phyloP scores from a whole-genome alignment of 2,797 vertebrate genomes.

The Vipera latastei region DNA sequence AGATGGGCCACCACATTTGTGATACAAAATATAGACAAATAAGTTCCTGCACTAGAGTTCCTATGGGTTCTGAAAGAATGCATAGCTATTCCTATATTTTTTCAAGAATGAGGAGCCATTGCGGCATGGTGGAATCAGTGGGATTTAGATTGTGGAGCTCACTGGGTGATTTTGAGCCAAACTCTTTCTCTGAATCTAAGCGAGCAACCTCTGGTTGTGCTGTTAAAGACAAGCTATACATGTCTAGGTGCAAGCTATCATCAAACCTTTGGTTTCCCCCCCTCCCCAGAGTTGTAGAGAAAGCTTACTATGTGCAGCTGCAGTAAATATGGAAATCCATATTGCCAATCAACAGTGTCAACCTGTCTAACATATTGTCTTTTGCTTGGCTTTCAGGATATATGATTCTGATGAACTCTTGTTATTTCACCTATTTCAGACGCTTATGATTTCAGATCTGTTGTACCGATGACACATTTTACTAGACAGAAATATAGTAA shows the following conservation, averaged over 20 bases:
- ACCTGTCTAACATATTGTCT: neutral
- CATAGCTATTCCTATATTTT: neutral
- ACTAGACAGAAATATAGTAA: neutral
- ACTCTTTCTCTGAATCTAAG: neutral
- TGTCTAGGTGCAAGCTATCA: neutral
- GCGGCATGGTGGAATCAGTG: neutral
- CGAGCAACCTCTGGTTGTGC: neutral
- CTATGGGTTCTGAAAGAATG: neutral
- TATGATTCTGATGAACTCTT: neutral
- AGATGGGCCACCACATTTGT: neutral
- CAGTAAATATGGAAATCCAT: neutral
- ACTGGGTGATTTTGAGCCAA: neutral
- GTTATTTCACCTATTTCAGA: neutral
- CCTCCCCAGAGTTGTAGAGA: too few relatives aligned
- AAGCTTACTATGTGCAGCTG: neutral
- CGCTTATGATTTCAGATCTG: neutral
- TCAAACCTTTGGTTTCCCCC: neutral
- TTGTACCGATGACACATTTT: neutral
- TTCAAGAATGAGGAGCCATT: neutral
- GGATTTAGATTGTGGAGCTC: neutral
- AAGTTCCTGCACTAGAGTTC: neutral
- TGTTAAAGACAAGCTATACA: neutral
- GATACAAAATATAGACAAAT: neutral
- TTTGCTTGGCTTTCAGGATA: neutral
- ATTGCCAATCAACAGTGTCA: neutral